A percentile compares a stretch with the other conserved stretches of the same genome.
Evolutionary conservation across 2,797 vertebrate genomes (phyloP).

Genomic region (Austrolebias charrua): DNA sequence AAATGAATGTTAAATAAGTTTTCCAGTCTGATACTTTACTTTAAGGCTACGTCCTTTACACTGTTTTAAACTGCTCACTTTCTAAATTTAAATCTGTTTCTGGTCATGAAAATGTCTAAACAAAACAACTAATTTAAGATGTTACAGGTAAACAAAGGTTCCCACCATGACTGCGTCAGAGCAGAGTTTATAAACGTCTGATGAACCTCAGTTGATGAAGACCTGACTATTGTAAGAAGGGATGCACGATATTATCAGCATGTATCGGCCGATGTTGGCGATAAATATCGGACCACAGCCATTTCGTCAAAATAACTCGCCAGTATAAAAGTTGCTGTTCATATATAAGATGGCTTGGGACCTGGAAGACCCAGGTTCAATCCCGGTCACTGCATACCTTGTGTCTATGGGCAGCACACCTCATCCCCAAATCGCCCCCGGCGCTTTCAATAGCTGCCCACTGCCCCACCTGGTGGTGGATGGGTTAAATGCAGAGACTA

Average conservation of each 20-base stretch:
- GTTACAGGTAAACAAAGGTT: constrained; percentile 8
- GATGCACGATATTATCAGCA: neutral
- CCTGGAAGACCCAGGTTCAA: no score
- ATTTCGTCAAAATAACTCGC: no score
- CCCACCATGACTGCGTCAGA: constrained; percentile 10
- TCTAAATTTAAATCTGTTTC: constrained; percentile 23
- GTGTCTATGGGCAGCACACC: no score
- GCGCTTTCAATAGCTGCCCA: no score
- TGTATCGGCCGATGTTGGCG: no score
- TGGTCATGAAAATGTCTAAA: constrained; percentile 31
- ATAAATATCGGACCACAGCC: no score
- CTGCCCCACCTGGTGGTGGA: no score
- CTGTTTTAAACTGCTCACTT: constrained; percentile 35
- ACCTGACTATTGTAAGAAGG: constrained; percentile 61
- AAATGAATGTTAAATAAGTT: constrained; percentile 70
- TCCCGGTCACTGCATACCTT: no score
- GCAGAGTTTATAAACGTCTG: constrained; percentile 44
- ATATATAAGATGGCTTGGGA: no score
- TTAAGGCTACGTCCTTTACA: constrained; percentile 18
- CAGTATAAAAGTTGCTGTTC: no score
- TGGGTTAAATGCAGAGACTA: no score
- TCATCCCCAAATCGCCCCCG: no score
- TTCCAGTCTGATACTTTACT: constrained; percentile 50
- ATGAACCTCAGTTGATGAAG: constrained; percentile 58
- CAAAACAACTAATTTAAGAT: constrained; percentile 1